phyloP scores from a whole-genome alignment of 2,888 invertebrate species.

The Heteromurus nitidus region DNA sequence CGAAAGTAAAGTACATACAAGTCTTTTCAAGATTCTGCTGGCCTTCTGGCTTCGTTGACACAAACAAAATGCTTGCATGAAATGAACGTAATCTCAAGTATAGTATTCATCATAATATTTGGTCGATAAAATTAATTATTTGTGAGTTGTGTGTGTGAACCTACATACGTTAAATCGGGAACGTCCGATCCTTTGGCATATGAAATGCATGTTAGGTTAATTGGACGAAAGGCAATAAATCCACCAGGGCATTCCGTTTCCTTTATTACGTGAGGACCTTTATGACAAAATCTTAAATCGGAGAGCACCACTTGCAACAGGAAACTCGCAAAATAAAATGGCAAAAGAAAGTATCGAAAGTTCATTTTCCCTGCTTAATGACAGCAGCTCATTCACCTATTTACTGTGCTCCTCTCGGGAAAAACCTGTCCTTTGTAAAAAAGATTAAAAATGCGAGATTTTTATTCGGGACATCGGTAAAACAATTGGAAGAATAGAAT shows the following conservation, averaged over 20 bases:
- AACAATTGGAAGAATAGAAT: too few relatives aligned
- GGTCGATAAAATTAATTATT: too few relatives aligned
- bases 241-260: conserved; percentile 64
- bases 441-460: too few relatives aligned
- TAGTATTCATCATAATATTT: not conserved
- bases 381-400: too few relatives aligned
- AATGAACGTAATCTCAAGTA: not conserved
- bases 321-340: too few relatives aligned
- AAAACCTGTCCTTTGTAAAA: too few relatives aligned
- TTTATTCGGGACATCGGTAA: too few relatives aligned
- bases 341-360: too few relatives aligned
- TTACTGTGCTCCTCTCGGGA: too few relatives aligned
- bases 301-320: too few relatives aligned
- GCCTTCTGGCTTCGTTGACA: not conserved
- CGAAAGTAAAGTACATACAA: not conserved
- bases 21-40: not conserved
- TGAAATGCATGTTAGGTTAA: conserved; percentile 40
- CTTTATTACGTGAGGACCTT: conserved; percentile 61
- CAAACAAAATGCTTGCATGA: not conserved
- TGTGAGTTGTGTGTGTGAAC: too few relatives aligned
- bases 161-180: conserved; percentile 41
- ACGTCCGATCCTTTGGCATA: conserved; percentile 31
- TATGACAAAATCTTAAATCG: conserved; percentile 57
- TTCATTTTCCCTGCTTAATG: too few relatives aligned
- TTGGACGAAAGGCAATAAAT: conserved; percentile 28